A percentile compares a stretch with the other conserved stretches of the same genome.
Conservation (phyloP, 1,140 invertebrate species). For the Drosophila rufa region DNA sequence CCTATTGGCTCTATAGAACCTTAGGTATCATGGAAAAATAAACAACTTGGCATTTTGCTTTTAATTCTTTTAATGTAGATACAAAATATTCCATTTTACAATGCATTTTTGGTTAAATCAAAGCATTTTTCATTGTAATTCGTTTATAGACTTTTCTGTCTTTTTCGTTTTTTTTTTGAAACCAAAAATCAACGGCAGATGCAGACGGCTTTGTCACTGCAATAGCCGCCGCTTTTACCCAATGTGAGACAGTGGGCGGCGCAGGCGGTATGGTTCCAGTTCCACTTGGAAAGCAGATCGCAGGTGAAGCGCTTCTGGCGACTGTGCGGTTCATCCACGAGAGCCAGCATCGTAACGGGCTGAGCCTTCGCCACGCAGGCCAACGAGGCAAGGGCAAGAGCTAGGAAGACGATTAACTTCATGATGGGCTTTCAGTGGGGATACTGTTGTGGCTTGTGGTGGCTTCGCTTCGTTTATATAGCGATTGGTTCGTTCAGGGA, state of each 20-base stretch:
- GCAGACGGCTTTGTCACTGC: constrained; percentile 64
- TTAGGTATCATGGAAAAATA: too few relatives aligned
- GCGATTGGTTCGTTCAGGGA: constrained; percentile 24
- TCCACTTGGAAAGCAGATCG: constrained; percentile 65
- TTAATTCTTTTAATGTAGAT: too few relatives aligned
- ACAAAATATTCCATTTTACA: too few relatives aligned
- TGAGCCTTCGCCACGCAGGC: constrained; percentile 37
- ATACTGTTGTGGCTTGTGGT: constrained; percentile 23
- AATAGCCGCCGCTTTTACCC: constrained; percentile 66
- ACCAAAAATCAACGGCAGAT: constrained; percentile 37
- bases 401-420: constrained; percentile 45
- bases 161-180: too few relatives aligned
- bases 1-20: too few relatives aligned
- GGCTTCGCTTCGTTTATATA: constrained; percentile 46
- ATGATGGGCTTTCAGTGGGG: constrained; percentile 24
- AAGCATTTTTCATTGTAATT: too few relatives aligned
- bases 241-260: constrained; percentile 65
- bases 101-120: too few relatives aligned
- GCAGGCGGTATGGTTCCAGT: constrained; percentile 63
- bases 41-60: too few relatives aligned
- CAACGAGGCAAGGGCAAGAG: constrained; percentile 26
- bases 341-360: constrained; percentile 23
- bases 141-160: too few relatives aligned
- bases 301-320: constrained; percentile 78
- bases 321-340: constrained; percentile 14